A percentile compares a stretch with the other conserved stretches of the same genome.
phyloP scores from a whole-genome alignment of 2,797 vertebrate genomes.

The Bucorvus abyssinicus region DNA sequence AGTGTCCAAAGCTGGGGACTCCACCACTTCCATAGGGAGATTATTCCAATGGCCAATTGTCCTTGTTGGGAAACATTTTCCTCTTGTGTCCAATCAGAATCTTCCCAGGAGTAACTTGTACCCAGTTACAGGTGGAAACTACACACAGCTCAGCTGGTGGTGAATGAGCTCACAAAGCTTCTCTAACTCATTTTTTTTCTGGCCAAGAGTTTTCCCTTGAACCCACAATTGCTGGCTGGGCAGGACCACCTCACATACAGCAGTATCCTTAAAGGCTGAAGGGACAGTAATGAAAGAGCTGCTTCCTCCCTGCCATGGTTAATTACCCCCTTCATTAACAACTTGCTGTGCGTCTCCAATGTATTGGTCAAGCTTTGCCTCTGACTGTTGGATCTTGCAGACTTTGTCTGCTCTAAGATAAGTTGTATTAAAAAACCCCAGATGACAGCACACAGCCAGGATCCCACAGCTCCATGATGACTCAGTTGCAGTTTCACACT shows the following conservation, averaged over 20 bases:
- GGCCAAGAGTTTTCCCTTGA: not conserved
- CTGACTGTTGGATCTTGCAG: not conserved
- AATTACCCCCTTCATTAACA: not conserved
- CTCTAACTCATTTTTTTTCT: not conserved
- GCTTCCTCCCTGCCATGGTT: not conserved
- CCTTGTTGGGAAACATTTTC: no score
- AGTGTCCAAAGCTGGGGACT: no score
- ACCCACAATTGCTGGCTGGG: not conserved
- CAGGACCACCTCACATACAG: accelerated
- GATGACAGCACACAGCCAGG: not conserved
- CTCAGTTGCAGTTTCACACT: not conserved
- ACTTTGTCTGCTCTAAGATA: not conserved
- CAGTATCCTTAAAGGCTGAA: not conserved
- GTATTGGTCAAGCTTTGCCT: not conserved
- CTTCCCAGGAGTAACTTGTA: no score
- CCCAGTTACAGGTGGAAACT: not conserved
- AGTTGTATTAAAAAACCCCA: not conserved
- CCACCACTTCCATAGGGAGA: not conserved
- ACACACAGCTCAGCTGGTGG: not conserved
- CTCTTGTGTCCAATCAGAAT: no score
- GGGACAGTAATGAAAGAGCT: not conserved
- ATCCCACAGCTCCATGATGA: not conserved
- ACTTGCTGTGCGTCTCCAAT: not conserved
- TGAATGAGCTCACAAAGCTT: not conserved
- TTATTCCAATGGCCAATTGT: no score